These are phyloP conservation scores for Rhinolophus sinicus DNA, from an alignment of 2,113 vertebrate genomes.

Conservation along the genomic window DNA sequence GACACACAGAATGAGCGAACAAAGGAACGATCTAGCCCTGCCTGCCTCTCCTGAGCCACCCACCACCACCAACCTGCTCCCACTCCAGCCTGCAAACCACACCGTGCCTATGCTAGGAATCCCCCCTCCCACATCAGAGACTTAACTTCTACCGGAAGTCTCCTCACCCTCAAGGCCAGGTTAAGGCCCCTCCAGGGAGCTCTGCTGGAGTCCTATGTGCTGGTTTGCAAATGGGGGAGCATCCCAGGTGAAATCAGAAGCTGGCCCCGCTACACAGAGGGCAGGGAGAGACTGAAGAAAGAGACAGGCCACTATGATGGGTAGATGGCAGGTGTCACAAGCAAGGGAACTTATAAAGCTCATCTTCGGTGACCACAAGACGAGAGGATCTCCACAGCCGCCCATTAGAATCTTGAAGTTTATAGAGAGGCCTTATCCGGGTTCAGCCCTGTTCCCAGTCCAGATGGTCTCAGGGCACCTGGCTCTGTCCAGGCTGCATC, in stretches of 20 bases:
- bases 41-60: not conserved
- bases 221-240: not conserved
- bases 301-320: not conserved
- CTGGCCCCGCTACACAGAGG: too few species aligned
- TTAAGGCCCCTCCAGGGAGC: not conserved
- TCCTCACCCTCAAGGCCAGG: not conserved
- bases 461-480: not conserved
- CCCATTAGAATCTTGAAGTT: not conserved
- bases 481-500: not conserved
- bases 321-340: not conserved
- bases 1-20: too few species aligned
- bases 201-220: not conserved
- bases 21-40: not conserved
- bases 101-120: accelerated
- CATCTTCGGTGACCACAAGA: too few species aligned
- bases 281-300: not conserved
- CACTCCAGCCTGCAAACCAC: not conserved
- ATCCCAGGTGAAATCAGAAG: not conserved
- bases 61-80: not conserved
- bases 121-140: accelerated
- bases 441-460: not conserved
- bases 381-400: not conserved
- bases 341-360: accelerated
- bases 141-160: not conserved
- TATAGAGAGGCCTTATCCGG: not conserved